phyloP scores from a whole-genome alignment of 1,140 invertebrate genomes.

The Gonatopus flavifemur region DNA sequence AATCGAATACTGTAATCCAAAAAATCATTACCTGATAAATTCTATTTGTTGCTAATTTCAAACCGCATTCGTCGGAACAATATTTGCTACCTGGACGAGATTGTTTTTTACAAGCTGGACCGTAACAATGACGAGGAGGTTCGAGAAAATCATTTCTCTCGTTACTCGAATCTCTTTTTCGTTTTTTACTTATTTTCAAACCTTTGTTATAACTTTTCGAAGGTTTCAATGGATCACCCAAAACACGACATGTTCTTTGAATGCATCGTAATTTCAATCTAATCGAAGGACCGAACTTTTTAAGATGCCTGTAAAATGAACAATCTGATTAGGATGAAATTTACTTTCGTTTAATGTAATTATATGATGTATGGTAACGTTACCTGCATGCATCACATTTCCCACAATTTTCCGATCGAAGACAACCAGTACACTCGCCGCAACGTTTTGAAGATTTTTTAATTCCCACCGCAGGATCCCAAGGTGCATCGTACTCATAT shows the following conservation, averaged over 20 bases:
- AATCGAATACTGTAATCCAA: too few relatives aligned
- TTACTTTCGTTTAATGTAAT: too few relatives aligned
- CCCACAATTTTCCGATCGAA: constrained; percentile 81
- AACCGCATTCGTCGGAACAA: constrained; percentile 91
- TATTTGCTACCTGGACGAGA: constrained; percentile 89
- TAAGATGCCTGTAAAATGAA: constrained; percentile 63
- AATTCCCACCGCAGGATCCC: constrained; percentile 35
- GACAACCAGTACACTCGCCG: constrained; percentile 81
- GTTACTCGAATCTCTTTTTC: constrained; percentile 58
- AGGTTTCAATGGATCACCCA: constrained; percentile 50
- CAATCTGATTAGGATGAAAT: neutral
- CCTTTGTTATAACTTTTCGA: constrained; percentile 49
- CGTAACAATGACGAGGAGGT: constrained; percentile 81
- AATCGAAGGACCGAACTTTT: constrained; percentile 73
- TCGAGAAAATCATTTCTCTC: constrained; percentile 59
- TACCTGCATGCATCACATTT: constrained; percentile 78
- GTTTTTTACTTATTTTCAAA: constrained; percentile 48
- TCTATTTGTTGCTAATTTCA: constrained; percentile 83
- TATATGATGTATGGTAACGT: too few relatives aligned
- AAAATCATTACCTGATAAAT: too few relatives aligned
- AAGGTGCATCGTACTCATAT: constrained; percentile 47
- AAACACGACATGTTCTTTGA: constrained; percentile 56
- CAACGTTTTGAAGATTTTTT: constrained; percentile 66
- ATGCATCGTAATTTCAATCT: constrained; percentile 72
- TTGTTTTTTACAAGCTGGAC: constrained; percentile 80